Percentiles rank a stretch among this genome's conserved stretches.
These are phyloP conservation scores for Gymnothorax javanicus DNA, from an alignment of 2,797 vertebrate species.

Conservation along the genomic window DNA sequence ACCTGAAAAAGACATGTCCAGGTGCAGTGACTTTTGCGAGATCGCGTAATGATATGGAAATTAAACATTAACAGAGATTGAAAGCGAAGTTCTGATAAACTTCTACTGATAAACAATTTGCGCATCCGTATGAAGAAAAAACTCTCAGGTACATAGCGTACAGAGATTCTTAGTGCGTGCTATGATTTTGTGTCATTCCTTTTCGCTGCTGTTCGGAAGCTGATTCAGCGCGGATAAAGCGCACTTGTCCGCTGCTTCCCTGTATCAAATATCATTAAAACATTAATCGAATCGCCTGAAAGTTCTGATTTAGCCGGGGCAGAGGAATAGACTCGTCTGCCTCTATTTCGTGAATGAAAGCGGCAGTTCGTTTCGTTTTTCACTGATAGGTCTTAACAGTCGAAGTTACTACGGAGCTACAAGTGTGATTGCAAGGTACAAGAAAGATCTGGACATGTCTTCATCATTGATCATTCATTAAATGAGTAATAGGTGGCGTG, in stretches of 20 bases:
- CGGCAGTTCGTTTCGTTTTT: background rate
- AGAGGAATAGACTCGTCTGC: background rate
- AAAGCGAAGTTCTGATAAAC: background rate
- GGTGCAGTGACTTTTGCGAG: background rate
- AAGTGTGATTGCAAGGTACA: background rate
- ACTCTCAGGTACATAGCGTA: background rate
- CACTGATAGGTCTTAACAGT: background rate
- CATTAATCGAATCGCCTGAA: background rate
- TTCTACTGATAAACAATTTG: background rate
- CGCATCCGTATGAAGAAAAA: background rate
- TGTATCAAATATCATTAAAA: background rate
- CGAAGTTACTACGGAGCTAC: constrained; percentile 8
- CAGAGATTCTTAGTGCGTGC: background rate
- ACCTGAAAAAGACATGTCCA: constrained; percentile 9
- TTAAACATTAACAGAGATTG: background rate
- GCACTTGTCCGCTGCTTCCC: background rate
- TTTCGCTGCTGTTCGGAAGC: background rate
- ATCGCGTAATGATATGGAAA: background rate
- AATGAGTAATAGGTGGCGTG: background rate
- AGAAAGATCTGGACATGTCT: background rate
- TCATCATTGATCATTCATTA: background rate
- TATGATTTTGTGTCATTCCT: background rate
- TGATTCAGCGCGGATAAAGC: background rate
- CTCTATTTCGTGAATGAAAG: background rate
- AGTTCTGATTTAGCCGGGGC: background rate